Evolutionary conservation across 1,140 invertebrate species (phyloP).

Genomic region (Propsilocerus akamusi): DNA sequence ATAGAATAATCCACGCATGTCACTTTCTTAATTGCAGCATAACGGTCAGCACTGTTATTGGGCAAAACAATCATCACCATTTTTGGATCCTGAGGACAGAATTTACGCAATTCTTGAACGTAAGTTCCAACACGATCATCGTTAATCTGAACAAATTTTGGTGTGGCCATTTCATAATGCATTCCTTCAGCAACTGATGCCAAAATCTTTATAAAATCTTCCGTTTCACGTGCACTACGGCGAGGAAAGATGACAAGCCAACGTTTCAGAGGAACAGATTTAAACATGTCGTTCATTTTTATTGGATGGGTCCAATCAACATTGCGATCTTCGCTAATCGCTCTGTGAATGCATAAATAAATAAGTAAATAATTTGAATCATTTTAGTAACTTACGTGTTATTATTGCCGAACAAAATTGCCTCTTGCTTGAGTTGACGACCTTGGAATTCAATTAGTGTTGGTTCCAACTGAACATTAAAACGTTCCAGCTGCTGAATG

Average conservation of each 20-base stretch:
- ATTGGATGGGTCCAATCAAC: conserved; percentile 47
- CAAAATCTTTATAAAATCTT: conserved; percentile 27
- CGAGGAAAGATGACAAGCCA: too few species aligned
- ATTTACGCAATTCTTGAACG: conserved; percentile 32
- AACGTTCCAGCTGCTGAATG: conserved; percentile 34
- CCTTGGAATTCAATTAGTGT: conserved; percentile 34
- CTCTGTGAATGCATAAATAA: conserved; percentile 11
- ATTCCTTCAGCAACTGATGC: conserved; percentile 27
- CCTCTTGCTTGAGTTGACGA: conserved; percentile 32
- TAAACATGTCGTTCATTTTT: conserved; percentile 25
- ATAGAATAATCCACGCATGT: conserved; percentile 56
- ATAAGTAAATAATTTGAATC: too few species aligned
- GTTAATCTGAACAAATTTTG: conserved; percentile 21
- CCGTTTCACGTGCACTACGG: conserved; percentile 23
- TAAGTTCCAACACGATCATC: conserved; percentile 31
- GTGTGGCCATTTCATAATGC: conserved; percentile 24
- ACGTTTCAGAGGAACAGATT: too few species aligned
- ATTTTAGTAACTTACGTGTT: conserved; percentile 6
- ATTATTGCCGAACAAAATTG: conserved; percentile 32
- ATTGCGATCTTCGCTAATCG: conserved; percentile 14
- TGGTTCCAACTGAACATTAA: conserved; percentile 40
- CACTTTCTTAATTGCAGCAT: conserved; percentile 63
- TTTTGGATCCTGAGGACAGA: conserved; percentile 30
- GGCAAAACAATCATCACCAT: conserved; percentile 47
- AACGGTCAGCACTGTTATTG: conserved; percentile 51